Evolutionary conservation across 1,140 invertebrate genomes (phyloP), one percentile per base, ranked within the genome.

Genomic region (Lutraria rhynchaena): DNA sequence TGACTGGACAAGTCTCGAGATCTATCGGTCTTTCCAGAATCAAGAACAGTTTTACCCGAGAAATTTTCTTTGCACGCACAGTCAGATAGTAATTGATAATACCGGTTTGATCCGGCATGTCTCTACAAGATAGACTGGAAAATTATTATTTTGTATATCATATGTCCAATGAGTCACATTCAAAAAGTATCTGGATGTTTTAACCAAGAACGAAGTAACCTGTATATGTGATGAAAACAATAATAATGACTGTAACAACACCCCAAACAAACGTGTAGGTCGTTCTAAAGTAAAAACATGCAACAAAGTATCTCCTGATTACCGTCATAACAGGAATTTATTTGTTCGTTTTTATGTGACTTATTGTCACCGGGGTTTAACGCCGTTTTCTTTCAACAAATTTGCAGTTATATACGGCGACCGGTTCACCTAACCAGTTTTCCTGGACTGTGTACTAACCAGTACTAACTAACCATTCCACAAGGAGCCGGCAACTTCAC

Each of bases 21-120:
- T 82, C 19, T 82, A 82, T 71, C 22, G 71, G 2, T 35, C 81
- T 9, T 5, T 17, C 37, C 53, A 17, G 22, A 63, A 76, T 33
- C n/a, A n/a, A n/a, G n/a, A n/a, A n/a, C n/a, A n/a, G n/a, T n/a
- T n/a, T n/a, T n/a, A n/a, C n/a, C n/a, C 81, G 17, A 65, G 81
- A 31, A 15, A 35, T 33, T 61, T 15, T 19, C 58, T 35, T 61
- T 31, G 31, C 1, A 37, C 76, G 33, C 71, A 82, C 41, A 65
- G 71, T 17, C 73, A 82, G 55, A 24, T 82, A 3, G 37, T 82
- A 17, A 51, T 70, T 17, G 73, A 82, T 37, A 70, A 41, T 41
- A 31, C 0, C 1, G 63, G 61, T 0, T 31, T 31, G 22, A 82
- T 82, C 2, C 17, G 73, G 33, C 37, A 49, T 27, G 27, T 82